Conservation (phyloP, 1,140 invertebrate species). For the Drosophila asahinai region DNA sequence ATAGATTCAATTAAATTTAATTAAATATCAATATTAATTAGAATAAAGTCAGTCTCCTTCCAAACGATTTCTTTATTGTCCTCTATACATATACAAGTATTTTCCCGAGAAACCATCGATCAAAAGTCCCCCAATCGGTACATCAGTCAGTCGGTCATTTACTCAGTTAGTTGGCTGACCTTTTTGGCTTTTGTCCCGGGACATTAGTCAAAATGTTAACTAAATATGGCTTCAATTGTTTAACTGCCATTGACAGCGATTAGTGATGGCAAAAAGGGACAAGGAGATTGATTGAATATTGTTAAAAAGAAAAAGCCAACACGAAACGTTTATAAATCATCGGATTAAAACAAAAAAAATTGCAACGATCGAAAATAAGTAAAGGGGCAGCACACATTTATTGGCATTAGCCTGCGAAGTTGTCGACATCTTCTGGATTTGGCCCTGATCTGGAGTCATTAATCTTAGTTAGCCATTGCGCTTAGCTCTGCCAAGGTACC, state of each 20-base stretch:
- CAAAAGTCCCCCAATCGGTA: constrained; percentile 11
- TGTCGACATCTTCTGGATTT: constrained; percentile 34
- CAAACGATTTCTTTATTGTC: background rate
- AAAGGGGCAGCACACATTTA: constrained; percentile 45
- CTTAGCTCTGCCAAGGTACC: constrained; percentile 19
- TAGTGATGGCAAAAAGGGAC: constrained; percentile 8
- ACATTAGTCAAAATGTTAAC: constrained; percentile 45
- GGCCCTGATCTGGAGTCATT: constrained; percentile 46
- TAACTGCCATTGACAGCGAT: constrained; percentile 47
- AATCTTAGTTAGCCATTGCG: constrained; percentile 72
- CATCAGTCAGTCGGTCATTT: constrained; percentile 22
- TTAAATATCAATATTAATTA: background rate
- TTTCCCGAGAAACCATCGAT: constrained; percentile 23
- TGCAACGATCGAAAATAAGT: background rate
- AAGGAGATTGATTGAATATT: constrained; percentile 8
- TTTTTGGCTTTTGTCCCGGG: constrained; percentile 21
- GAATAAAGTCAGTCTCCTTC: background rate
- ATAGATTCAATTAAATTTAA: background rate
- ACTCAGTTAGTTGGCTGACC: constrained; percentile 10
- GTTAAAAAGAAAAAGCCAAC: constrained; percentile 9
- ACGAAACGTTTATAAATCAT: constrained; percentile 65
- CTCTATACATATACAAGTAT: background rate
- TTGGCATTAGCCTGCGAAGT: constrained; percentile 62
- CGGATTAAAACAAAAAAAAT: constrained; percentile 51
- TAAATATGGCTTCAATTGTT: constrained; percentile 39